Percentiles rank a stretch among this genome's conserved stretches.
Conservation (phyloP, 1,140 invertebrate species). For the Himalopsyche phryganea region DNA sequence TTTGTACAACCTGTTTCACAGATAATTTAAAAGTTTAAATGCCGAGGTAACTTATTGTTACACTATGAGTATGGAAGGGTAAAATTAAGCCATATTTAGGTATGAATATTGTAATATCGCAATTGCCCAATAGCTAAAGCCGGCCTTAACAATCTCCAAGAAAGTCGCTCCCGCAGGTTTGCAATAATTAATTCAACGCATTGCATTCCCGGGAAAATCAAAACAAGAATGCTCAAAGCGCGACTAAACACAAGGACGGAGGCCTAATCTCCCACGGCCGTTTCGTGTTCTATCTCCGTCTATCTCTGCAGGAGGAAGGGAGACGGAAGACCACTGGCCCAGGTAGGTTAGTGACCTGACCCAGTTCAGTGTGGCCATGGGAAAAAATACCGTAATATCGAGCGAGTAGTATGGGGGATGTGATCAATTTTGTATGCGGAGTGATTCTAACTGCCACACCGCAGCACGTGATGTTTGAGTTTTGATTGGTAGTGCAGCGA, state of each 20-base stretch:
- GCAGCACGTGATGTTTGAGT: no score
- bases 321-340: slow-evolving; percentile 7
- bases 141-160: no score
- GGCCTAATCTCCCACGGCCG: background rate
- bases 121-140: no score
- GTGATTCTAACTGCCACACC: background rate
- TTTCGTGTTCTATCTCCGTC: no score
- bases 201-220: slow-evolving; percentile 13
- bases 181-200: slow-evolving; percentile 1
- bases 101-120: no score
- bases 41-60: no score
- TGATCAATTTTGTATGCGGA: slow-evolving; percentile 22
- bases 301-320: background rate
- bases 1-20: no score
- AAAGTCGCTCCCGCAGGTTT: no score
- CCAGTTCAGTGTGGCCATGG: slow-evolving; percentile 19
- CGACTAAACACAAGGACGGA: slow-evolving; percentile 1
- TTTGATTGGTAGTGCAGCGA: no score
- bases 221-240: slow-evolving; percentile 7
- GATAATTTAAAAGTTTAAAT: no score
- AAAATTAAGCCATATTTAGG: no score
- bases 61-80: no score
- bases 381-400: slow-evolving; percentile 3
- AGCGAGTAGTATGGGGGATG: slow-evolving; percentile 2
- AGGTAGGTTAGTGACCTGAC: slow-evolving; percentile 19